phyloP scores from a whole-genome alignment of 2,797 vertebrate species.

The Neomorphus geoffroyi region DNA sequence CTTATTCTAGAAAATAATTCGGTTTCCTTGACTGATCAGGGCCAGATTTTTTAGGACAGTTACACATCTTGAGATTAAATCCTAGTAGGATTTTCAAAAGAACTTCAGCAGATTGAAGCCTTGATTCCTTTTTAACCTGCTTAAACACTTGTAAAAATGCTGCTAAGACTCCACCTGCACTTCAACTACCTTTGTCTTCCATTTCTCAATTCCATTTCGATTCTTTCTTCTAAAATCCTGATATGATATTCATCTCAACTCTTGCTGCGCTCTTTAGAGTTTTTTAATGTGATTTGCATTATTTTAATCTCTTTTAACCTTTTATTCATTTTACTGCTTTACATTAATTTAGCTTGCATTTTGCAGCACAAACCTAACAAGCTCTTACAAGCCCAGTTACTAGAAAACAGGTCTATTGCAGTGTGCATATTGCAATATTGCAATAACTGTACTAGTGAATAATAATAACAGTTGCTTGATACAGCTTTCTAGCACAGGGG shows the following conservation, averaged over 20 bases:
- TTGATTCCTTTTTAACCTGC: constrained; percentile 13
- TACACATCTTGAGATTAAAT: constrained; percentile 5
- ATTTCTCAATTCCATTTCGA: not conserved
- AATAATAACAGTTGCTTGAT: not conserved
- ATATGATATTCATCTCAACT: not conserved
- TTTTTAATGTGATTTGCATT: not conserved
- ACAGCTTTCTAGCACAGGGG: not conserved
- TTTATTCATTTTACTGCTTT: not conserved
- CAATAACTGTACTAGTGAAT: not conserved
- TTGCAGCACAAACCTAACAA: not conserved
- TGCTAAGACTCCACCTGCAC: not conserved
- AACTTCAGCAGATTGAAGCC: not conserved
- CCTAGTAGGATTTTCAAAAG: not conserved
- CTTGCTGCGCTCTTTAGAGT: not conserved
- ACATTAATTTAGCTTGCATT: not conserved
- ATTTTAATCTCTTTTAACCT: not conserved
- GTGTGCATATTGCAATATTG: not conserved
- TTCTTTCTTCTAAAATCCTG: not conserved
- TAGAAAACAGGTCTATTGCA: not conserved
- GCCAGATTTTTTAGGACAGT: constrained; percentile 16
- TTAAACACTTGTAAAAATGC: constrained; percentile 15
- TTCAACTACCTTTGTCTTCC: not conserved
- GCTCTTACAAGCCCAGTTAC: not conserved
- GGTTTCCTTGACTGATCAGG: not conserved
- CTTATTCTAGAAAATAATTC: constrained; percentile 18